A percentile compares a stretch with the other conserved stretches of the same genome.
Evolutionary conservation across 2,113 vertebrate species (phyloP).

Genomic region (Melanostigma gelatinosum): DNA sequence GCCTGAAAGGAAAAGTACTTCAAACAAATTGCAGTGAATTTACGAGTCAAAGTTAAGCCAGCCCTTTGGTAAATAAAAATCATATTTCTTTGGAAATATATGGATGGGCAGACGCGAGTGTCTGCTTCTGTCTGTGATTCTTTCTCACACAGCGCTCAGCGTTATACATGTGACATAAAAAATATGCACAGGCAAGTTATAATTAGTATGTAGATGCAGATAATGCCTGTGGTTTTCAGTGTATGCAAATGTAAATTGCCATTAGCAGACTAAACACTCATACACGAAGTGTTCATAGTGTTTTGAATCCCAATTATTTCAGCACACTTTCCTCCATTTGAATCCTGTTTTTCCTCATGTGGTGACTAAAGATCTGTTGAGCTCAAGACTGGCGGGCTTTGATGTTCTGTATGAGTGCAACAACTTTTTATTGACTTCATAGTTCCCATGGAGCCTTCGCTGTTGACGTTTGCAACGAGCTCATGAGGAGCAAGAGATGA

Average conservation of each 20-base stretch:
- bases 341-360: slow-evolving; percentile 16
- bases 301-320: slow-evolving; percentile 32
- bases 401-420: slow-evolving; percentile 3
- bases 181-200: too few relatives aligned
- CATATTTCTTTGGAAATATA: slow-evolving; percentile 20
- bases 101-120: background rate
- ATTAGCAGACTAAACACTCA: background rate
- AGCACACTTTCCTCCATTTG: slow-evolving; percentile 13
- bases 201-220: background rate
- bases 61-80: background rate
- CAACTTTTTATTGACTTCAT: slow-evolving; percentile 1
- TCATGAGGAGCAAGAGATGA: background rate
- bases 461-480: slow-evolving; percentile 2
- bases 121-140: background rate
- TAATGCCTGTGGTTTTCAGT: background rate
- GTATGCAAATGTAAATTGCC: background rate
- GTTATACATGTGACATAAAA: too few relatives aligned
- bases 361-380: slow-evolving; percentile 14
- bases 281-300: slow-evolving; percentile 4
- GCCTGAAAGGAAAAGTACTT: background rate
- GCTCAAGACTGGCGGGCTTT: slow-evolving; percentile 26
- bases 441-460: slow-evolving; percentile 10
- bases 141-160: background rate
- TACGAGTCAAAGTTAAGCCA: background rate
- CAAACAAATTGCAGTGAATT: background rate